These are phyloP conservation scores for Cheilosia pagana DNA, from an alignment of 2,888 invertebrate species.

Conservation along the genomic window DNA sequence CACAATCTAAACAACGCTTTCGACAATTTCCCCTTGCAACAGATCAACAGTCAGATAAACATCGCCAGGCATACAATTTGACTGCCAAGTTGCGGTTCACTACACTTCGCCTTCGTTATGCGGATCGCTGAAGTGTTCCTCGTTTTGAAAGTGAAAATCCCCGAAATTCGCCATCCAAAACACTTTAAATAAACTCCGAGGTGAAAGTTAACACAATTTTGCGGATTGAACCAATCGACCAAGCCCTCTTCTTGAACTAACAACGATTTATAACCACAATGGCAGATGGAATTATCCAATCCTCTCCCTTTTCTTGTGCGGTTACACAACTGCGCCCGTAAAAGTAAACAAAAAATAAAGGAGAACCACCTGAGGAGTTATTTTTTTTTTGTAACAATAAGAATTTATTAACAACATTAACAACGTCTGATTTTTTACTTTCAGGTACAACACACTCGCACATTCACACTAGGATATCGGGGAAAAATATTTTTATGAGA, in stretches of 20 bases:
- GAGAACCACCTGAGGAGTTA: not conserved
- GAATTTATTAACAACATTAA: slow-evolving; percentile 72
- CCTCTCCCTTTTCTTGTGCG: not conserved
- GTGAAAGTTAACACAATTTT: not conserved
- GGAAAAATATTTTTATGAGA: slow-evolving; percentile 35
- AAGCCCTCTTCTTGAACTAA: not conserved
- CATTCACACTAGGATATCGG: slow-evolving; percentile 53
- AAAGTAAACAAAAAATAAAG: not conserved
- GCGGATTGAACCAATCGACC: not conserved
- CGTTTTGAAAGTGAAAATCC: not conserved
- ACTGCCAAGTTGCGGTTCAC: slow-evolving; percentile 11
- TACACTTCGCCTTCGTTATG: not conserved
- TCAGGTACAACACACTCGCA: slow-evolving; percentile 69
- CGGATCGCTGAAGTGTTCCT: too few species aligned
- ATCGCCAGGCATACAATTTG: not conserved
- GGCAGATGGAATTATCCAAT: not conserved
- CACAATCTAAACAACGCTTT: not conserved
- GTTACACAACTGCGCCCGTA: not conserved
- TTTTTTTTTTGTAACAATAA: slow-evolving; percentile 53
- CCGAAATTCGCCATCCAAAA: not conserved
- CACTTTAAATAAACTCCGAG: not conserved
- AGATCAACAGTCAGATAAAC: not conserved
- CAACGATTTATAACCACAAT: not conserved
- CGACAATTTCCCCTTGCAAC: not conserved
- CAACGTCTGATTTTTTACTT: slow-evolving; percentile 64